These are phyloP conservation scores for Gymnothorax reevesii DNA, from an alignment of 2,797 vertebrate species.

Conservation along the genomic window DNA sequence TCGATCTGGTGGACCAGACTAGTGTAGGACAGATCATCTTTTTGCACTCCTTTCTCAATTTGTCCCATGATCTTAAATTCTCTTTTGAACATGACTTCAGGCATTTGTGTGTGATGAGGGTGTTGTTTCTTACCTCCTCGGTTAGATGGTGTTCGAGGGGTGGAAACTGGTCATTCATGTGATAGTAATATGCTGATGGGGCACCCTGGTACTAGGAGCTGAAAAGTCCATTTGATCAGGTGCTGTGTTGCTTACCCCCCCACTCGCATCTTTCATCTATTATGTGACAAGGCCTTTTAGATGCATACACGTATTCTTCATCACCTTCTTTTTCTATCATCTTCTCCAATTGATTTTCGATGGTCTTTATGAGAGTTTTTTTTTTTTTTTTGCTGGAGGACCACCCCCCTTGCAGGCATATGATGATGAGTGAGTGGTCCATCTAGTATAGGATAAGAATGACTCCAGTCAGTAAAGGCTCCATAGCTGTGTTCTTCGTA, in stretches of 20 bases:
- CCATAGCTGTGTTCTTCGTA: background rate
- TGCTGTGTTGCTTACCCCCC: background rate
- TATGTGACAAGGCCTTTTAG: slow-evolving; percentile 2
- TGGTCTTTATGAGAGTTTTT: background rate
- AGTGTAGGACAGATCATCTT: background rate
- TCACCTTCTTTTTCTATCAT: background rate
- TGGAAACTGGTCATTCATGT: no score
- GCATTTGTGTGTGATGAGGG: no score
- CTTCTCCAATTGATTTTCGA: background rate
- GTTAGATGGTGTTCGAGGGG: no score
- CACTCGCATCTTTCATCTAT: slow-evolving; percentile 4
- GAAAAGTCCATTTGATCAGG: background rate
- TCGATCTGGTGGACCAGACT: slow-evolving; percentile 10
- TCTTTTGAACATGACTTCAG: no score
- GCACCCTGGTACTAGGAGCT: background rate
- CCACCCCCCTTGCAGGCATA: no score
- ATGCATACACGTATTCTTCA: background rate
- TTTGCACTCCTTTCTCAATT: no score
- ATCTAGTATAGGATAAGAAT: background rate
- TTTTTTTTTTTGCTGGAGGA: slow-evolving; percentile 11
- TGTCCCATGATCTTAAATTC: no score
- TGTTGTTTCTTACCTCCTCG: no score
- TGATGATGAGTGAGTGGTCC: background rate
- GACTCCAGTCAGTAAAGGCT: background rate
- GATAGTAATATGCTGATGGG: background rate